Evolutionary conservation across 2,888 invertebrate species (phyloP), one percentile per base, ranked within the genome.

Genomic region (Orthosia incerta): DNA sequence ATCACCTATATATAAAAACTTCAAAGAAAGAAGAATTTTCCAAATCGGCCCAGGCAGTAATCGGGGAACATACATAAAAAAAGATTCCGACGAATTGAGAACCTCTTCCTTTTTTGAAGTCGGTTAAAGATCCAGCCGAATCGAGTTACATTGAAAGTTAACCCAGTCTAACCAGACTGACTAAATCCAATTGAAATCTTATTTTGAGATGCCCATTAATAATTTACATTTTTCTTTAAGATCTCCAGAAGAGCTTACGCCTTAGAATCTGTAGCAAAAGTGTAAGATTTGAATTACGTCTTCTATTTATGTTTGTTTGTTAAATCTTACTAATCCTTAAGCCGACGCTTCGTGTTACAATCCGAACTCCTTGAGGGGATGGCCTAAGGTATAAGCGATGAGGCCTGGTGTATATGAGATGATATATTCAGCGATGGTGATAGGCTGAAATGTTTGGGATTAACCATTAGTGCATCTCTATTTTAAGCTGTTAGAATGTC

Each of bases 321-420:
- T 89, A 85, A 91, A 90, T 86, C 89, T 86, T 85, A 86, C 89
- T 93, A 92, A 94, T 93, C 92, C 92, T 85, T 91, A 92, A 93
- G 91, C 93, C 91, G 88, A 83, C 89, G 90, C 85, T 90, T 91
- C 91, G 86, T 84, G 88, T 92, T 92, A 89, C 91, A 90, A 90
- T 88, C 87, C 79, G 71, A 86, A 84, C 86, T 86, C 74, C 79
- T 80, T 70, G 71, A 63, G 59, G 63, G 18, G 62, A 13, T 68
- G 83, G 80, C 12, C 7, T 31, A 80, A 84, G 74, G 1, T 55
- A 20, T 11, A 45, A 60, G 20, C 45, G 12, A 5, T 4, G 16
- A 26, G 31, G 12, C 5, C 2, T 7, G n/a, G 59, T 15, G 3
- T n/a, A 18, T 13, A 4, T 31, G 7, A 39, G 1, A 31, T 31